A percentile compares a stretch with the other conserved stretches of the same genome.
These are phyloP conservation scores for Corbicula japonica DNA, from an alignment of 2,888 invertebrate genomes.

Conservation along the genomic window DNA sequence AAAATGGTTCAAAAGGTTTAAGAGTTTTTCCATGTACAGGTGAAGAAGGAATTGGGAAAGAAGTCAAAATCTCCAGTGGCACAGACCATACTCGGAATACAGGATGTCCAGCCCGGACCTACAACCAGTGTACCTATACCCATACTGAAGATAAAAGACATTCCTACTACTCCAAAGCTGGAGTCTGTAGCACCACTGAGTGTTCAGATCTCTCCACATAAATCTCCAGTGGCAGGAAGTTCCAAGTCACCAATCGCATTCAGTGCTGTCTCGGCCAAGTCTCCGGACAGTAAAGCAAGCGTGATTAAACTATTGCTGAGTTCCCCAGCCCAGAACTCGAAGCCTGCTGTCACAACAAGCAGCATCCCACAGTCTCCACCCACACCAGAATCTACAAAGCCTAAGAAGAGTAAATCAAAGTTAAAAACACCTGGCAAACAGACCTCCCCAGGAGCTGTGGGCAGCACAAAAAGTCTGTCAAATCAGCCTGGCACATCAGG, in stretches of 20 bases:
- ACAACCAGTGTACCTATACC: constrained; percentile 33
- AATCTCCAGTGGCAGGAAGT: constrained; percentile 28
- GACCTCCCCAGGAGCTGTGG: constrained; percentile 11
- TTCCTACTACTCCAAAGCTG: constrained; percentile 44
- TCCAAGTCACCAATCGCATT: constrained; percentile 32
- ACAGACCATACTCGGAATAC: neutral
- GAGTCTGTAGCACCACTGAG: constrained; percentile 41
- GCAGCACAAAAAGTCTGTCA: no score
- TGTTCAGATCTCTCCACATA: constrained; percentile 25
- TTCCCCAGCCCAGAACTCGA: constrained; percentile 76
- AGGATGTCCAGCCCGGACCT: neutral
- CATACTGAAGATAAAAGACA: constrained; percentile 55
- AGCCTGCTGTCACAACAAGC: constrained; percentile 70
- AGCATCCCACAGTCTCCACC: constrained; percentile 61
- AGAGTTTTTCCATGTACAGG: no score
- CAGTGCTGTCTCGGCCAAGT: neutral
- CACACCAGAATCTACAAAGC: constrained; percentile 10
- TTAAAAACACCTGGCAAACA: constrained; percentile 24
- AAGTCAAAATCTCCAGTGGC: constrained; percentile 40
- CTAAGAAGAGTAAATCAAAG: constrained; percentile 52
- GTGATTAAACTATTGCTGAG: constrained; percentile 82
- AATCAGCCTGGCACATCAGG: no score
- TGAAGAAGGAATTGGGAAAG: constrained; percentile 58
- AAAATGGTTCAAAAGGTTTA: no score
- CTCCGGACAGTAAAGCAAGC: constrained; percentile 67